Evolutionary conservation across 1,140 invertebrate genomes (phyloP), one percentile per base, ranked within the genome.

Genomic region (Littorina saxatilis): DNA sequence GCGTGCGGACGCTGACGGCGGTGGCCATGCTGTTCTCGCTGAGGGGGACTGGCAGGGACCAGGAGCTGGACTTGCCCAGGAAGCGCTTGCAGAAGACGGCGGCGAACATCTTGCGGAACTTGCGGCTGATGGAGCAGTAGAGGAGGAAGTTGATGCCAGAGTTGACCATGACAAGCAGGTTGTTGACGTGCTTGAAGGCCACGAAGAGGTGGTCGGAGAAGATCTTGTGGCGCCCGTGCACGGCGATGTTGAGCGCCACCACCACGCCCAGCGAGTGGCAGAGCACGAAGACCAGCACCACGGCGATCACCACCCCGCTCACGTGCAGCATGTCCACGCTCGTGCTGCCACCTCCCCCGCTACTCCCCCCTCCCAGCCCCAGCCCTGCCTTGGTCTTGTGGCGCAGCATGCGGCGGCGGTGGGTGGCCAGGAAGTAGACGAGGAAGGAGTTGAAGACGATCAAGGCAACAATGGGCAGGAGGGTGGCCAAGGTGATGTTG

Each of bases 71-170:
- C 73, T 83, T 79, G 75, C 70, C 58, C 78, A 83, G 79, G 52
- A 79, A 47, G 27, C 80, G 66, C 27, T 55, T 68, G 61, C 76
- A 80, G 80, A 85, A 83, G 63, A 85, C 47, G 32, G 35, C 29
- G 20, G 72, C 40, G 39, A 84, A 85, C 40, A 68, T 84, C 27
- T 75, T 84, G 55, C 98, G 96, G 93, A 99, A 99, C 90, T 98
- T 98, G 88, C 98, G 96, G 0, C 97, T 98, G 91, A 98, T 98
- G 63, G 98, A 98, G 73, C 98, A 97, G 92, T 99, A 99, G 83
- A 99, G 98, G 70, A 99, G 95, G 91, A 99, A 99, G 92, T 99
- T 99, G 66, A 98, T 96, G 86, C 97, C 98, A 85, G 97, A 98
- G 93, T 99, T 99, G 87, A 98, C 95, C 50, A 96, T 98, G 23